Base-by-base conservation (phyloP, 2,113 vertebrate genomes). In the Xiphophorus hellerii region DNA sequence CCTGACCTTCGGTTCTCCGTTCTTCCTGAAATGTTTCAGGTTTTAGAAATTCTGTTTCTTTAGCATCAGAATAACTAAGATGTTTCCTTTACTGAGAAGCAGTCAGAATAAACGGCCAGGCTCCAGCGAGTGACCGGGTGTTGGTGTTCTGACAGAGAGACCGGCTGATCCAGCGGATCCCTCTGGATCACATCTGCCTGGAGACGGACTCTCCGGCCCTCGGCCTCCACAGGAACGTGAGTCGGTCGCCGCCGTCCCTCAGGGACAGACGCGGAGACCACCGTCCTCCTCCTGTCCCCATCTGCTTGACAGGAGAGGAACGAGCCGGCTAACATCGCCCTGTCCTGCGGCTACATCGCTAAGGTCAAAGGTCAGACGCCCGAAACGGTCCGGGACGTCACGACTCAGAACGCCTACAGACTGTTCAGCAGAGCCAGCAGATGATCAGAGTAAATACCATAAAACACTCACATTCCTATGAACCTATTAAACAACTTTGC, bases 101-200 rank as follows among this genome's bases (percentile, higher is more conserved):
- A 35, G 33, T 35, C 1, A 1, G 14, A 44, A 9, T 44, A 44
- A 44, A 44, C 15, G 12, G 12, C 42, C 3, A 0, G 42, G 42
- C 42, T 14, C 42, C 14, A 17, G 42, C 14, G 3, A 44, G 3
- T 14, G 42, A 14, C 37, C 12, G 0, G 37, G 5, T 42, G 39
- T 13, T 42, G 42, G 12, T 3, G 42, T 2, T 9, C 30, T 0
- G 6, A 15, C 29, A 87, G 89, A 84, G 84, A 80, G 73, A 80
- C 42, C 93, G 81, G 31, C 76, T 94, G 80, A 92, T 95, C 77
- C 80, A 78, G 75, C 86, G 87, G 85, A 87, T 94, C 79, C 92
- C 93, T 2, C 42, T 94, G 86, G 89, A 93, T 15, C 87, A 90
- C 86, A 88, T 95, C 84, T 93, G 88, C 78, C 86, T 93, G 3